Conservation (phyloP, 92 coral and sea anemone species). For the Desmophyllum pertusum region DNA sequence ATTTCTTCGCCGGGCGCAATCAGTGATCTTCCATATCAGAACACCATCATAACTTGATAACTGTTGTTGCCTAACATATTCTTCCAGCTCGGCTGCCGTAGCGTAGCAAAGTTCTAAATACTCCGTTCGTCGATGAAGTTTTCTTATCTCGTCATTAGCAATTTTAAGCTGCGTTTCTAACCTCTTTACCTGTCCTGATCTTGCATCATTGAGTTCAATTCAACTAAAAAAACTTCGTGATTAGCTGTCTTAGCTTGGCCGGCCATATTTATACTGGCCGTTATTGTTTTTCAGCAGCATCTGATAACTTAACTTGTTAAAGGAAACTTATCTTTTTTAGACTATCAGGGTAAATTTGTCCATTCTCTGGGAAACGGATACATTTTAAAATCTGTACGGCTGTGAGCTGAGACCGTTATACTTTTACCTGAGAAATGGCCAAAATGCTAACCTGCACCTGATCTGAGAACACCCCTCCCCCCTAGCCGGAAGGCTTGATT, state of each 20-base stretch:
- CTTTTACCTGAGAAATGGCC: too few species aligned
- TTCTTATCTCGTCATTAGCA: constrained; percentile 12
- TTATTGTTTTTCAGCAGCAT: too few species aligned
- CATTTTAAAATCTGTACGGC: too few species aligned
- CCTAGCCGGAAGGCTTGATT: too few species aligned
- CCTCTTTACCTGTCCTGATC: constrained; percentile 13
- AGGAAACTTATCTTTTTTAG: too few species aligned
- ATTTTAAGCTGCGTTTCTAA: constrained; percentile 26
- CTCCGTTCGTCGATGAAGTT: constrained; percentile 49
- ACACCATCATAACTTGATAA: constrained; percentile 48
- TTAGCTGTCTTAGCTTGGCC: constrained; percentile 39
- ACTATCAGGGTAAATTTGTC: too few species aligned
- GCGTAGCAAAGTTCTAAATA: constrained; percentile 40
- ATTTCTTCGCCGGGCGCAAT: constrained; percentile 35
- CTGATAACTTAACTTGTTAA: too few species aligned
- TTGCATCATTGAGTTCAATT: constrained; percentile 30
- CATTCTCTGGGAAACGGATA: too few species aligned
- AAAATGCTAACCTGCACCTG: too few species aligned
- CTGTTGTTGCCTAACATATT: constrained; percentile 18
- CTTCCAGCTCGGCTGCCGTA: constrained; percentile 56
- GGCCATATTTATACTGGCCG: too few species aligned
- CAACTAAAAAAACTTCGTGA: constrained; percentile 46
- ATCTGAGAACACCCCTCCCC: too few species aligned
- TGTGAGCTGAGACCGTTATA: too few species aligned
- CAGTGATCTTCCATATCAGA: constrained; percentile 54